A percentile compares a stretch with the other conserved stretches of the same genome.
Evolutionary conservation across 2,797 vertebrate species (phyloP).

Genomic region (Melanotaenia parkinsoni): DNA sequence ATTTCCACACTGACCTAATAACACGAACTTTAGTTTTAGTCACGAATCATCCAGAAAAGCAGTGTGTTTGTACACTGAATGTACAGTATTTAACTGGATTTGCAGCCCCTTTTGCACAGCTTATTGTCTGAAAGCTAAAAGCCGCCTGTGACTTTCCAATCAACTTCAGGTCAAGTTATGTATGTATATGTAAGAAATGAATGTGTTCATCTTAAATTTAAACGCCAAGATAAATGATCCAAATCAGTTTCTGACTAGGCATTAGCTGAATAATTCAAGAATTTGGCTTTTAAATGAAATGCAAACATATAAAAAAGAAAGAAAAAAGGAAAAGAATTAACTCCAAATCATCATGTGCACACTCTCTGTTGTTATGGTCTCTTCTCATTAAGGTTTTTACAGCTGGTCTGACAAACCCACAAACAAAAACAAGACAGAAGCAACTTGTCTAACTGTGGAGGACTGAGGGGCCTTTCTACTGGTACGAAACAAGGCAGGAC

Average conservation of each 20-base stretch:
- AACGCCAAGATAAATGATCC: neutral
- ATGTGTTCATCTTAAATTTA: no score
- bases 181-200: neutral
- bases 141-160: neutral
- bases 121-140: conserved; percentile 1
- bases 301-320: neutral
- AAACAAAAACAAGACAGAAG: neutral
- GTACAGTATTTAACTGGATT: conserved; percentile 44
- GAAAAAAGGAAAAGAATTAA: neutral
- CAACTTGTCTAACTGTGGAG: conserved; percentile 25
- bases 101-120: conserved; percentile 55
- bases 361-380: neutral
- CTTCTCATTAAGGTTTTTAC: conserved; percentile 41
- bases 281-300: neutral
- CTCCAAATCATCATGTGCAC: neutral
- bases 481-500: conserved; percentile 28
- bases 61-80: conserved; percentile 35
- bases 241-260: conserved; percentile 6
- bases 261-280: neutral
- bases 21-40: neutral
- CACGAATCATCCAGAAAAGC: conserved; percentile 21
- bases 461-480: conserved; percentile 24
- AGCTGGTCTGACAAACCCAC: conserved; percentile 68
- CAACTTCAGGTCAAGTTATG: neutral
- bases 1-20: conserved; percentile 24